These are phyloP conservation scores for Loriculus beryllinus DNA, from an alignment of 2,797 vertebrate species.

Conservation along the genomic window DNA sequence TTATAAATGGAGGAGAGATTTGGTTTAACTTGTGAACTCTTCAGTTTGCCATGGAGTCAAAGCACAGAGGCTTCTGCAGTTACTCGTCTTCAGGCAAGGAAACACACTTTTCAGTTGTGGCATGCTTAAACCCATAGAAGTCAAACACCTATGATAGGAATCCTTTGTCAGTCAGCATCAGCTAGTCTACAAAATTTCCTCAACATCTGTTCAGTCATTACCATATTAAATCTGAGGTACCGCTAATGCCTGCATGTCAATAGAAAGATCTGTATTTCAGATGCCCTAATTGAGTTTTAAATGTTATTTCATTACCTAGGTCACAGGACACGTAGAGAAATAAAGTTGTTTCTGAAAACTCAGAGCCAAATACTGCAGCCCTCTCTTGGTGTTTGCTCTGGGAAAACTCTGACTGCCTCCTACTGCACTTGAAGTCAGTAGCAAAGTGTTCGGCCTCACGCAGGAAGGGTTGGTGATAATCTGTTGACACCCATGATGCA, in stretches of 20 bases:
- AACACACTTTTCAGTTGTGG: background rate
- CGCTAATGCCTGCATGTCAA: background rate
- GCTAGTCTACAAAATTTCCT: constrained; percentile 35
- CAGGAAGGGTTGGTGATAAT: background rate
- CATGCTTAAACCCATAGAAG: background rate
- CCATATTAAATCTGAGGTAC: background rate
- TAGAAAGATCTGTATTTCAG: background rate
- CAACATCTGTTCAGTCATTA: constrained; percentile 45
- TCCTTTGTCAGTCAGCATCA: background rate
- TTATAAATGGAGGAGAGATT: background rate
- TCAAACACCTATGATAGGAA: background rate
- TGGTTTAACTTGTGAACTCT: background rate
- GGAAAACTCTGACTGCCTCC: background rate
- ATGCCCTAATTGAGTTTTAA: constrained; percentile 14
- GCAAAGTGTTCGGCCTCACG: background rate
- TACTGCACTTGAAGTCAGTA: background rate
- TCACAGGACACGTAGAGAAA: background rate
- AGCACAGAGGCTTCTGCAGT: background rate
- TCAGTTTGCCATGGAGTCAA: background rate
- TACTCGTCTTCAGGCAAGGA: background rate
- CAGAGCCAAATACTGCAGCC: background rate
- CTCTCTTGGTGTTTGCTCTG: background rate
- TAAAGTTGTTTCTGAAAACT: background rate
- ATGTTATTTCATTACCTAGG: background rate
- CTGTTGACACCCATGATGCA: accelerated